phyloP scores from a whole-genome alignment of 2,797 vertebrate genomes.

The Sebastes variabilis region DNA sequence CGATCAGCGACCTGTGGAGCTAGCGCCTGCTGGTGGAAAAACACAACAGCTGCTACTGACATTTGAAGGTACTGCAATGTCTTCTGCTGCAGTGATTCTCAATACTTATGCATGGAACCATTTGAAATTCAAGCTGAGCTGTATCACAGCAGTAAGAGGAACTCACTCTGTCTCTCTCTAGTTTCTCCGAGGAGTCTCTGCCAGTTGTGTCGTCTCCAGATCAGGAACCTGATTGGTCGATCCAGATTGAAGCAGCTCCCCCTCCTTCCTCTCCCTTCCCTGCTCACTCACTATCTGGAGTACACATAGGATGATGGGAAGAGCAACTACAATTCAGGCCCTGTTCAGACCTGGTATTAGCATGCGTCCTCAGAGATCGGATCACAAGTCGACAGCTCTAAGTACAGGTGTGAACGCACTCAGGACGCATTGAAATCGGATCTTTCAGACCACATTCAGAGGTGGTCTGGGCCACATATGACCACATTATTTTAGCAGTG shows the following conservation, averaged over 20 bases:
- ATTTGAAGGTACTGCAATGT: constrained; percentile 84
- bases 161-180: constrained; percentile 60
- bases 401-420: too few relatives aligned
- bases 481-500: too few relatives aligned
- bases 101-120: not conserved
- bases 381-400: too few relatives aligned
- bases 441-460: too few relatives aligned
- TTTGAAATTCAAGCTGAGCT: not conserved
- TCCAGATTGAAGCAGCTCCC: constrained; percentile 88
- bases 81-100: not conserved
- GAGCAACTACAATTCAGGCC: not conserved
- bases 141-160: not conserved
- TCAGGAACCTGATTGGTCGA: constrained; percentile 88
- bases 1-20: constrained; percentile 86
- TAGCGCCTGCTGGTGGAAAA: constrained; percentile 85
- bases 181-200: constrained; percentile 89
- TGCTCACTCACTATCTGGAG: constrained; percentile 91
- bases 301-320: constrained; percentile 80
- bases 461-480: too few relatives aligned
- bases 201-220: constrained; percentile 90
- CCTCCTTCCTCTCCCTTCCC: constrained; percentile 88
- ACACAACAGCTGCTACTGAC: constrained; percentile 85
- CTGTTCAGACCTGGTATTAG: too few relatives aligned
- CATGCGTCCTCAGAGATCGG: too few relatives aligned
- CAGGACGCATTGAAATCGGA: too few relatives aligned